Evolutionary conservation across 2,113 vertebrate genomes (phyloP).

Genomic region (Mus pahari): DNA sequence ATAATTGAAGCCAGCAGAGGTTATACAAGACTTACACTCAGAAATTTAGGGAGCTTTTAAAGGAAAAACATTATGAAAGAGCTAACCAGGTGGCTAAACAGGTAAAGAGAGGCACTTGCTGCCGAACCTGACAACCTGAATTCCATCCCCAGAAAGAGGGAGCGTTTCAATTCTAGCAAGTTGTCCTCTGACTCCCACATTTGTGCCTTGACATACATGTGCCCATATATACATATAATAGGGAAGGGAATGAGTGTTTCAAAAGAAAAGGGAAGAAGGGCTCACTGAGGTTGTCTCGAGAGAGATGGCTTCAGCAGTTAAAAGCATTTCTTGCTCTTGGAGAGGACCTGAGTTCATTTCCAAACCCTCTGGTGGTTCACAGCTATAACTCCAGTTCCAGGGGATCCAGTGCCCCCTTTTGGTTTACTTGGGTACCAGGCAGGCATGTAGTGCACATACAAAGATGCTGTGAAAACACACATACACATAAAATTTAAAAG

Average conservation of each 20-base stretch:
- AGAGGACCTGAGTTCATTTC: not conserved
- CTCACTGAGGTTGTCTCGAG: not conserved
- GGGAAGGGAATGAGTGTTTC: not conserved
- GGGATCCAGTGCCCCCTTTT: not conserved
- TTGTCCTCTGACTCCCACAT: not conserved
- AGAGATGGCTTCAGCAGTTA: not conserved
- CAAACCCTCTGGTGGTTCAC: not conserved
- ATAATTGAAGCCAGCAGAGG: too few relatives aligned
- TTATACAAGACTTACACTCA: not conserved
- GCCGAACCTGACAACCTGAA: not conserved
- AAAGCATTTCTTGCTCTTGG: not conserved
- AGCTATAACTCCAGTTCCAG: not conserved
- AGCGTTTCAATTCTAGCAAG: not conserved
- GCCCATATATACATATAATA: not conserved
- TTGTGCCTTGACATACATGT: not conserved
- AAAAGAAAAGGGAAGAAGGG: not conserved
- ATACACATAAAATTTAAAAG: not conserved
- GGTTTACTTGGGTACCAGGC: not conserved
- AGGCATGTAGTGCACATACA: not conserved
- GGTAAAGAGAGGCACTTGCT: not conserved
- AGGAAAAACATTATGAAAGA: not conserved
- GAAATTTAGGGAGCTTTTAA: not conserved
- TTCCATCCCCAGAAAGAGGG: not conserved
- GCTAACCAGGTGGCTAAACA: not conserved
- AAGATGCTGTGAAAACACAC: not conserved